These are phyloP conservation scores for Microctenopoma steveboyesi DNA, from an alignment of 2,797 vertebrate species.

Conservation along the genomic window DNA sequence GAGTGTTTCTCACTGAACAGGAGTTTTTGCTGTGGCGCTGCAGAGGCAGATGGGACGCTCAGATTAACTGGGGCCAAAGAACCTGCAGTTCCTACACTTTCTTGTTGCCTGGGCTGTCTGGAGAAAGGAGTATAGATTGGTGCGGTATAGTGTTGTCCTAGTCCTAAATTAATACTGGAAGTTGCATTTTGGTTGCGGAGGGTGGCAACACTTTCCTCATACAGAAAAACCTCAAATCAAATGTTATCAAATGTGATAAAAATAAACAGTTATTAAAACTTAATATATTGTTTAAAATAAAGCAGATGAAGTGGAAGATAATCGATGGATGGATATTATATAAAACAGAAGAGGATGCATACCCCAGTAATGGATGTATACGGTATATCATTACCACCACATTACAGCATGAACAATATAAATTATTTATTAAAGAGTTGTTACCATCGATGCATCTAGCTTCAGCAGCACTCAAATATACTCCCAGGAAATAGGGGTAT, in stretches of 20 bases:
- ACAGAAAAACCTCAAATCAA: neutral
- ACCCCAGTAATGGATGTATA: neutral
- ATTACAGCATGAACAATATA: neutral
- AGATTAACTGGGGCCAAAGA: constrained; percentile 92
- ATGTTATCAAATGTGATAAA: neutral
- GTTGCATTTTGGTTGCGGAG: neutral
- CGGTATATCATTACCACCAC: neutral
- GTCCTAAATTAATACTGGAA: constrained; percentile 22
- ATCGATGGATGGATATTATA: too few relatives aligned
- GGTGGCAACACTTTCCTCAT: neutral
- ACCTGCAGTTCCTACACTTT: constrained; percentile 82
- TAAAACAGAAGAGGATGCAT: too few relatives aligned
- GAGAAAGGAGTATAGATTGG: constrained; percentile 39
- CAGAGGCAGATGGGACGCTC: constrained; percentile 85
- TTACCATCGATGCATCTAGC: neutral
- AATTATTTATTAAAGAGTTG: neutral
- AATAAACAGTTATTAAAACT: neutral
- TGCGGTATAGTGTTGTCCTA: constrained; percentile 1
- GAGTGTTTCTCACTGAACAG: constrained; percentile 86
- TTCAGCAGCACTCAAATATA: neutral
- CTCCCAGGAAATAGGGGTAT: neutral
- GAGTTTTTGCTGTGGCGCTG: constrained; percentile 80
- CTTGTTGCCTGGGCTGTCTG: constrained; percentile 82
- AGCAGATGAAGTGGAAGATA: neutral
- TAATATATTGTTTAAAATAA: neutral